Percentiles rank a stretch among this genome's conserved stretches.
These are phyloP conservation scores for Scyliorhinus canicula DNA, from an alignment of 2,797 vertebrate genomes.

Conservation along the genomic window DNA sequence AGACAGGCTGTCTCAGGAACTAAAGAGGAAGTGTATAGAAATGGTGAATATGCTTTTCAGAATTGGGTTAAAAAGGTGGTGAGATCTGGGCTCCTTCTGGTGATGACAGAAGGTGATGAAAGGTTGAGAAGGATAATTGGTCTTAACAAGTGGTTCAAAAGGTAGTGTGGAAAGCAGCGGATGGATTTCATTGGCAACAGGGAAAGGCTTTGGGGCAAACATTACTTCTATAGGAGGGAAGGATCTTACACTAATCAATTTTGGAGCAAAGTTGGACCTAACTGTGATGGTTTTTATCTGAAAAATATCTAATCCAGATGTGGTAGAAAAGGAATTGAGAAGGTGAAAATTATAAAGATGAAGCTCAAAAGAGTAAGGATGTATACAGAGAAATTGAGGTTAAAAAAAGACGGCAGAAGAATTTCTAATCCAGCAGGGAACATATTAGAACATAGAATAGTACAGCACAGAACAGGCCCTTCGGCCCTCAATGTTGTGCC, in stretches of 20 bases:
- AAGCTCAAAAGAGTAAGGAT: not conserved
- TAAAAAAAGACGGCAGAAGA: not conserved
- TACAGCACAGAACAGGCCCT: no score
- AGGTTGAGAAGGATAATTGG: conserved; percentile 31
- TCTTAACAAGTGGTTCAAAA: conserved; percentile 32
- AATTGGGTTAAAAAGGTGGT: conserved; percentile 22
- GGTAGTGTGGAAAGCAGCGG: conserved; percentile 1
- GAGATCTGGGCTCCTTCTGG: conserved; percentile 9
- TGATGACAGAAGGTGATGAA: conserved; percentile 22
- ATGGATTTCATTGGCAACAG: not conserved
- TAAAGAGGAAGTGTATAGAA: not conserved
- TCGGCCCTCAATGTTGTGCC: no score
- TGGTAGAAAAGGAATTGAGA: not conserved
- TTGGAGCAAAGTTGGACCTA: not conserved
- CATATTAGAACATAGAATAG: no score
- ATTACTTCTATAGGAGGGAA: conserved; percentile 4
- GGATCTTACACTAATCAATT: not conserved
- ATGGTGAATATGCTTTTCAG: conserved; percentile 29
- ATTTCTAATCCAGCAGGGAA: not conserved
- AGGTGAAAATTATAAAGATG: not conserved
- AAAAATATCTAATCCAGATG: not conserved
- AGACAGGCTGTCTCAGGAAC: conserved; percentile 1
- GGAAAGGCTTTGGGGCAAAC: conserved; percentile 24
- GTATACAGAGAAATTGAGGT: not conserved
- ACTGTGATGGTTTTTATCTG: not conserved